Conservation (phyloP, 1,140 invertebrate species). For the Atopsyche davidsoni region DNA sequence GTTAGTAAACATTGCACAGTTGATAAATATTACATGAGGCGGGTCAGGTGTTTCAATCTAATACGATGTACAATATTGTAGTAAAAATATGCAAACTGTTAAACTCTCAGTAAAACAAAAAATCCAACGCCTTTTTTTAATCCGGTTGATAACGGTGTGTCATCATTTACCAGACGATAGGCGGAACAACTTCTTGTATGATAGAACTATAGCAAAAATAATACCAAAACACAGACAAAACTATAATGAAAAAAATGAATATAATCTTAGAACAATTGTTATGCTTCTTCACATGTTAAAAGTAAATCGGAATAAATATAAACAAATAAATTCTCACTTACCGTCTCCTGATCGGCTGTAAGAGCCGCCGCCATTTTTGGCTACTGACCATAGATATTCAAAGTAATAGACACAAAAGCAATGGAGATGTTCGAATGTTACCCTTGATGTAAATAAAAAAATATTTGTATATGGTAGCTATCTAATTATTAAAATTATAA, state of each 20-base stretch:
- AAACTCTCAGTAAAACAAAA: too few species aligned
- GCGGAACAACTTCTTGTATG: slow-evolving; percentile 15
- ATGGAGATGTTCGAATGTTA: too few species aligned
- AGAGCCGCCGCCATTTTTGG: slow-evolving; percentile 59
- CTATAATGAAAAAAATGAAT: neutral
- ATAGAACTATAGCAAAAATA: slow-evolving; percentile 13
- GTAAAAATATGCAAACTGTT: too few species aligned
- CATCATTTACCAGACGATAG: slow-evolving; percentile 13
- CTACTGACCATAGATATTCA: slow-evolving; percentile 18
- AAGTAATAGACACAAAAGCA: too few species aligned
- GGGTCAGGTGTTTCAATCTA: too few species aligned
- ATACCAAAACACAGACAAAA: neutral
- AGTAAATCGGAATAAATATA: slow-evolving; percentile 20
- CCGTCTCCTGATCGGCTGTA: slow-evolving; percentile 64
- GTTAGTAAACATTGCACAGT: slow-evolving; percentile 22
- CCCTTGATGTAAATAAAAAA: too few species aligned
- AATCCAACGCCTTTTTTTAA: too few species aligned
- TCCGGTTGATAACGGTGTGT: slow-evolving; percentile 12
- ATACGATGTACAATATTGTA: too few species aligned
- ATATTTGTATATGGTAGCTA: too few species aligned
- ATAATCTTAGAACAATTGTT: too few species aligned
- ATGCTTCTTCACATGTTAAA: neutral
- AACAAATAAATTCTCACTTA: slow-evolving; percentile 42
- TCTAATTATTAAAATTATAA: too few species aligned
- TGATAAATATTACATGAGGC: slow-evolving; percentile 5